Evolutionary conservation across 2,888 invertebrate genomes (phyloP), one percentile per base, ranked within the genome.

Genomic region (Blastobasis adustella): DNA sequence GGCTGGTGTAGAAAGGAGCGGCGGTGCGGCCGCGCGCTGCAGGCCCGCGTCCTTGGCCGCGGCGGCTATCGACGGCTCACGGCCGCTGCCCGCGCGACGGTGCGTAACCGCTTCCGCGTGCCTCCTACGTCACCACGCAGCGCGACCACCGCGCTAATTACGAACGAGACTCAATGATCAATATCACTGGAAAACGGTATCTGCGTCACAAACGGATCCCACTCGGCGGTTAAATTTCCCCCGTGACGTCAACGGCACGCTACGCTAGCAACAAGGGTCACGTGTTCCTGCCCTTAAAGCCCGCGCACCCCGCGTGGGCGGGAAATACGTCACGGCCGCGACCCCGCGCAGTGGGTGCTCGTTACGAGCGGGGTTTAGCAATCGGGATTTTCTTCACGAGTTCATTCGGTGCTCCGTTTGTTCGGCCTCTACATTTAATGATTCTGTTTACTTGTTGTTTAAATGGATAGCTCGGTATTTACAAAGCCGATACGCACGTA

Each of bases 91-190:
- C 62, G 68, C 61, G 62, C 76, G 79, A 65, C 76, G 73, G 70
- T 70, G 79, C 81, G 81, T 79, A 75, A 73, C 77, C 63, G 65
- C 77, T 84, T 86, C 85, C 82, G 80, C 73, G 67, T 79, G 64
- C 69, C 49, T 40, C 43, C 23, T 53, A 56, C 55, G 55, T 53
- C 55, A 55, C 37, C 23, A 38, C 43, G 5, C n/a, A 10, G 38
- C 36, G 37, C 36, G 10, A 7, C 23, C 4, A 4, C 42, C 9
- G 10, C 42, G 10, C 9, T 5, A 42, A 74, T 60, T 51, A 51
- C 60, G 55, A 58, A 54, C 60, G 54, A 54, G 54, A 45, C 59
- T 59, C 59, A 50, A 58, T 54, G 60, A 60, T 58, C 58, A 62
- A 72, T 56, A 54, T 56, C 58, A 57, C 58, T 63, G 59, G 57